Evolutionary conservation across 2,797 vertebrate species (phyloP), one percentile per base, ranked within the genome.

Genomic region (Gastrophryne carolinensis): DNA sequence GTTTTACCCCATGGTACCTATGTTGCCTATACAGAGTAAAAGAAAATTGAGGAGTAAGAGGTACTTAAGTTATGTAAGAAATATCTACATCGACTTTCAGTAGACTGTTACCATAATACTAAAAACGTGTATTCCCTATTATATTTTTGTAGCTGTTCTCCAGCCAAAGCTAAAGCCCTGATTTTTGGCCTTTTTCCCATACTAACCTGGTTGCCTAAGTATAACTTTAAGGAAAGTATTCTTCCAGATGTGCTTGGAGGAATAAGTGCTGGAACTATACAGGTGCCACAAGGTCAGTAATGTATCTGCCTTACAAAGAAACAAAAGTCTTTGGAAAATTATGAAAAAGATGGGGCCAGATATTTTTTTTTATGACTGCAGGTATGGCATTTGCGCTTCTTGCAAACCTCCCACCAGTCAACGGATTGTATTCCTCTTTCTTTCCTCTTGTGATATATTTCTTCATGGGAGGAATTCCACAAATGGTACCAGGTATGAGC

Each of bases 401-500:
- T 82, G 95, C 95, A 72, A 97, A 91, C 63, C 92, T 97, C 10
- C 95, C 95, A 23, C 93, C 95, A 0, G 93, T 97, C 85, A 97
- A 95, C 0, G 95, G 95, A 15, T 93, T 98, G 82, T 97, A 97
- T 82, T 96, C 95, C 5, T 97, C 95, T 53, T 97, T 98, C 85
- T 98, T 95, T 82, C 94, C 95, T 1, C 84, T 97, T 82, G 84
- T 97, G 72, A 81, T 91, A 2, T 97, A 96, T 81, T 89, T 98
- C 85, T 94, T 98, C 89, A 90, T 97, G 41, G 96, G 95, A n/a
- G 92, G 94, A 0, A 89, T 91, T 79, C 95, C 91, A 79, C 95
- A 98, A 88, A 95, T 98, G 94, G 95, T 98, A 24, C 95, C 95
- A 89, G 95, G 96, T 97, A 93, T 88, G 88, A 13, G 2, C n/a